Conservation (phyloP, 2,888 invertebrate species). For the Himalopsyche japonica region DNA sequence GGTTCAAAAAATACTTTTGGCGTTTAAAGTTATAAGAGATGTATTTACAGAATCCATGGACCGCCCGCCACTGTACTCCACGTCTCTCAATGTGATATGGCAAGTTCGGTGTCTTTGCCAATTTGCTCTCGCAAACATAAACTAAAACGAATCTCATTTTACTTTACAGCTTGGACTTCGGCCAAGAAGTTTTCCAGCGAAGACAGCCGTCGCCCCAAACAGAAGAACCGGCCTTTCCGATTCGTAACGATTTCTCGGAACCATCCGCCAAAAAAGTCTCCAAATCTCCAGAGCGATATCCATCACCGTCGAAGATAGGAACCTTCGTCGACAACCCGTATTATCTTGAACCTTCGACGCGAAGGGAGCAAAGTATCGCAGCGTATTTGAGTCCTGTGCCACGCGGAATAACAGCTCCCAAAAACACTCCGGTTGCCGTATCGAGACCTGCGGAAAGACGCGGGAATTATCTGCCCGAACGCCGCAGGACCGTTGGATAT, state of each 20-base stretch:
- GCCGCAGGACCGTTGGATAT: background rate
- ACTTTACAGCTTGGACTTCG: constrained; percentile 63
- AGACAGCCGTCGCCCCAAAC: constrained; percentile 46
- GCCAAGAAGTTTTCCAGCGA: constrained; percentile 61
- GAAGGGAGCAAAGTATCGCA: background rate
- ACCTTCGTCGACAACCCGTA: background rate
- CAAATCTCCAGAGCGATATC: background rate
- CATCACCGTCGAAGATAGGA: background rate
- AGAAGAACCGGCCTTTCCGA: background rate
- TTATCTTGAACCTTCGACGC: background rate
- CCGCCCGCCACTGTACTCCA: too few species aligned
- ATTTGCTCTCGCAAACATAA: background rate
- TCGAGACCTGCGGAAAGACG: background rate
- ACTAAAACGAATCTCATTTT: constrained; percentile 43
- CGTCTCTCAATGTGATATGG: background rate
- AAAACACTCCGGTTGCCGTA: background rate
- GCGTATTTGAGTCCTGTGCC: background rate
- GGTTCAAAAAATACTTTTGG: too few species aligned
- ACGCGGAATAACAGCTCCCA: background rate
- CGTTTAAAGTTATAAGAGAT: too few species aligned
- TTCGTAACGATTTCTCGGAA: background rate
- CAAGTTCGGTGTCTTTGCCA: background rate
- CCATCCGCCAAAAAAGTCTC: background rate
- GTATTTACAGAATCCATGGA: too few species aligned
- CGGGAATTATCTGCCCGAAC: background rate